A percentile compares a stretch with the other conserved stretches of the same genome.
Conservation (phyloP, 2,888 invertebrate genomes). For the Gastracanthus pulcherrimus region DNA sequence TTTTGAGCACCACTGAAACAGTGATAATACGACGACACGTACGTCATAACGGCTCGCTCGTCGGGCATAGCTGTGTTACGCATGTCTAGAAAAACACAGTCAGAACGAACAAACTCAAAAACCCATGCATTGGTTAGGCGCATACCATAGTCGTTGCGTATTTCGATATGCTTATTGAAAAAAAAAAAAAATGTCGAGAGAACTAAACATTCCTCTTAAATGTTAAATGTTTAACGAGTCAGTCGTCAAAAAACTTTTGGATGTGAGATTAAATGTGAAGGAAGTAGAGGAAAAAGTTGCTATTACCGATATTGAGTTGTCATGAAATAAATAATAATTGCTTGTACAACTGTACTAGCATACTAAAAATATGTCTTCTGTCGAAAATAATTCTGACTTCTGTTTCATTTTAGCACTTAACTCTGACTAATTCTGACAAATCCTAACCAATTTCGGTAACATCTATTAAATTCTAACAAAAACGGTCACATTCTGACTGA, state of each 20-base stretch:
- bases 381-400: no score
- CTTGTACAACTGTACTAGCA: no score
- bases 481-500: no score
- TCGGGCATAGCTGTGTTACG: constrained; percentile 99
- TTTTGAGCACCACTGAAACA: constrained; percentile 99
- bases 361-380: no score
- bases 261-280: no score
- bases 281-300: not conserved
- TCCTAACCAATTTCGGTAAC: no score
- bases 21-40: constrained; percentile 99
- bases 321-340: no score
- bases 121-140: constrained; percentile 74
- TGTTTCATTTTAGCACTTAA: no score
- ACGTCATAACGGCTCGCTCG: constrained; percentile 99
- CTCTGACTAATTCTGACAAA: no score
- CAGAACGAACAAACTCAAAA: constrained; percentile 71
- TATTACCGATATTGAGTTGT: no score
- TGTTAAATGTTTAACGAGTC: constrained; percentile 32
- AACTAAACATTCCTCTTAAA: constrained; percentile 7
- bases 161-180: constrained; percentile 23
- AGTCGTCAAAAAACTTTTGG: constrained; percentile 25
- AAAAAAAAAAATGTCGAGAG: constrained; percentile 17
- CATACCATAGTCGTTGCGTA: constrained; percentile 23
- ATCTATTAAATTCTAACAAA: no score
- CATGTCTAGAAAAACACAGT: constrained; percentile 86